Conservation (phyloP, 2,113 vertebrate species). For the Meriones unguiculatus region DNA sequence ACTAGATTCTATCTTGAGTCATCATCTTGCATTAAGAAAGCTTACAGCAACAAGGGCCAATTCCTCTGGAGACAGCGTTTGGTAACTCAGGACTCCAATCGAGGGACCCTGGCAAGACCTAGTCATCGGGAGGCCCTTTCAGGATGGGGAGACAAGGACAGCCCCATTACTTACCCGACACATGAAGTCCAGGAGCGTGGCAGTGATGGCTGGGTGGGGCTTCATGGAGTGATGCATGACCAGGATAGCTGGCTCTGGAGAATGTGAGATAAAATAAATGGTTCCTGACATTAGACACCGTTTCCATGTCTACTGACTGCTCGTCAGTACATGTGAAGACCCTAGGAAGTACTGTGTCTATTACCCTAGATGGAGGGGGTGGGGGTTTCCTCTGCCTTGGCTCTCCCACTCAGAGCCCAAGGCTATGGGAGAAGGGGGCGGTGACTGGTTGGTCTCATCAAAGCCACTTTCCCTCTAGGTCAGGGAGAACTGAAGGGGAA, state of each 20-base stretch:
- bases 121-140: not conserved
- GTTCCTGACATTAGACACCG: not conserved
- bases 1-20: not conserved
- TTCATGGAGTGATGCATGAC: conserved; percentile 99
- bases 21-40: not conserved
- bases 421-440: not conserved
- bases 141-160: not conserved
- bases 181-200: conserved; percentile 98
- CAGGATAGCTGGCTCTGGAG: conserved; percentile 95
- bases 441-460: not conserved
- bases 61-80: not conserved
- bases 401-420: not conserved
- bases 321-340: not conserved
- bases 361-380: not conserved
- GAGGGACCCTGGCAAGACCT: too few species aligned
- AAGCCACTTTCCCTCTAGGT: conserved; percentile 54
- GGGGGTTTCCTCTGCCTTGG: not conserved
- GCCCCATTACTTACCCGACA: conserved; percentile 90
- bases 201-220: conserved; percentile 98
- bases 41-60: not conserved
- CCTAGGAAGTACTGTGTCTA: not conserved
- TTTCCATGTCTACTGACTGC: not conserved
- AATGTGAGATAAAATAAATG: not conserved
- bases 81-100: not conserved
- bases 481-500: conserved; percentile 49